Evolutionary conservation across 37 sponge, comb jelly and placozoan genomes (phyloP).

Genomic region (Aplysina aerophoba): DNA sequence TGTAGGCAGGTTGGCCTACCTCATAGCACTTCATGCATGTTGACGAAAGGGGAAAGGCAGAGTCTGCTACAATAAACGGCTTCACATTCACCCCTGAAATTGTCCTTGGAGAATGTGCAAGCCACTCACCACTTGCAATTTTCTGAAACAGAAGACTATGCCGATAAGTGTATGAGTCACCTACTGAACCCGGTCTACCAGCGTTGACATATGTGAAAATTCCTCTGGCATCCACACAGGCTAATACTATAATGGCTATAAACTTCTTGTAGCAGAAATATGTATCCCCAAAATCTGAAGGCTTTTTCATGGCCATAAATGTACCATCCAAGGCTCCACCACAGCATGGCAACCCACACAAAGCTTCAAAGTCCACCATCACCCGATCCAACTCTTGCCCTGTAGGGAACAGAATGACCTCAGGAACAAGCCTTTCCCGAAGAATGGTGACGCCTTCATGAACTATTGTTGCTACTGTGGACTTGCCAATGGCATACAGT

Average conservation of each 20-base stretch:
- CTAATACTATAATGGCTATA: constrained; percentile 19
- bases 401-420: constrained; percentile 11
- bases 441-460: background rate
- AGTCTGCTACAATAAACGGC: constrained; percentile 29
- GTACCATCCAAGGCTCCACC: constrained; percentile 37
- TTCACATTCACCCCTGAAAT: constrained; percentile 2
- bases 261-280: constrained; percentile 37
- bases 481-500: constrained; percentile 11
- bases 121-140: constrained; percentile 11
- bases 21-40: constrained; percentile 33
- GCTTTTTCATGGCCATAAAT: constrained; percentile 30
- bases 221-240: constrained; percentile 28
- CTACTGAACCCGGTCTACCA: constrained; percentile 38
- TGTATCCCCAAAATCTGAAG: constrained; percentile 1
- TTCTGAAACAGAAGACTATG: background rate
- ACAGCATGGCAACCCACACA: constrained; percentile 27
- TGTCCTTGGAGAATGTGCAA: background rate
- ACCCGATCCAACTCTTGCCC: constrained; percentile 7
- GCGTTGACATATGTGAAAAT: constrained; percentile 28
- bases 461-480: constrained; percentile 3
- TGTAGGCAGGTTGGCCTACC: background rate
- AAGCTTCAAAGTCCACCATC: constrained; percentile 1
- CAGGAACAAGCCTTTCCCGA: background rate
- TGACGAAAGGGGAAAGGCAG: constrained; percentile 8
- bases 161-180: constrained; percentile 15